Base-by-base conservation (phyloP, 2,113 vertebrate genomes). In the Podarcis muralis region DNA sequence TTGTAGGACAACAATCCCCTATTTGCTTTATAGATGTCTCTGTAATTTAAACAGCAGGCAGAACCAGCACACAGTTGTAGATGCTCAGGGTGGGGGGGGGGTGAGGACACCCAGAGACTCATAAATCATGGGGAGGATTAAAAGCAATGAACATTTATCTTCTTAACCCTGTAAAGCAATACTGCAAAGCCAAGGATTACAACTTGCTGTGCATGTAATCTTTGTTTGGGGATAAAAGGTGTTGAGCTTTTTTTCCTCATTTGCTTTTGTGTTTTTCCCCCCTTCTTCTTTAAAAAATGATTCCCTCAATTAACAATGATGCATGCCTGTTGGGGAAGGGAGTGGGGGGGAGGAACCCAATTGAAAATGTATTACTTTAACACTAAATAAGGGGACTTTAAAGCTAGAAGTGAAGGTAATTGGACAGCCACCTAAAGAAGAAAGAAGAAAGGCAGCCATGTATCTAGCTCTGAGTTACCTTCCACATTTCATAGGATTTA, bases 91-190 rank as follows among this genome's bases (percentile, higher is more conserved):
- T 88, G 95, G 95, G 92, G 93, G 92, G 92, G 90, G 95, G 95
- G 92, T 96, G 91, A 93, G 91, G 92, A 94, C 96, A 95, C n/a
- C 72, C 92, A 96, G 93, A 94, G 94, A 22, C 93, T 96, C 92
- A 78, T 98, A 97, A 98, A 98, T 98, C 97, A 97, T 93, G 88
- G 93, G 94, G 87, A 95, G 96, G 96, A 98, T 98, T 98, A 98
- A 96, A 95, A 94, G 95, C 96, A 96, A 98, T 97, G 97, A 98
- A 88, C 97, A 97, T 98, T 98, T 95, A 97, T 98, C 98, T 97
- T 97, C 96, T 97, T 96, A 97, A 95, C 95, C 93, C 97, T 93
- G 27, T 95, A 93, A 97, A 97, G 95, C 84, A 88, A 93, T 95
- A 95, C 94, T 95, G 91, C 90, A 96, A 97, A 98, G 94, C 94